Percentiles rank a stretch among this genome's conserved stretches.
Conservation (phyloP, 2,113 vertebrate species). For the Silurus asotus region DNA sequence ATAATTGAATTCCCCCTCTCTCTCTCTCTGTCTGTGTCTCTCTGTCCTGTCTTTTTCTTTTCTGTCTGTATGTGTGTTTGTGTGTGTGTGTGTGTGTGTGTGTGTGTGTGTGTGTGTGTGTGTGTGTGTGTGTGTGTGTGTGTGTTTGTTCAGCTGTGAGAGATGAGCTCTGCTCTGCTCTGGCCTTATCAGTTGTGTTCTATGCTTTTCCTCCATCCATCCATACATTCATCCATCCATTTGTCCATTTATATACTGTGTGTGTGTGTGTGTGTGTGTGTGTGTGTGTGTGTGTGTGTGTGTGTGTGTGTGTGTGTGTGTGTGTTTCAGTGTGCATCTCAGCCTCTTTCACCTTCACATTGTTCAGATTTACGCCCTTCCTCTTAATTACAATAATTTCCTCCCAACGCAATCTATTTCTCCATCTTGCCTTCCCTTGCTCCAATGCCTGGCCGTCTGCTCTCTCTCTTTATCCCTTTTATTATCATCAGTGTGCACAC, state of each 20-base stretch:
- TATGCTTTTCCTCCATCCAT: background rate
- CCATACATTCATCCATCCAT: background rate
- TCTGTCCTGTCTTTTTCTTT: no score
- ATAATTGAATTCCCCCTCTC: constrained; percentile 1
- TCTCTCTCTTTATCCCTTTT: constrained; percentile 9
- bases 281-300: constrained; percentile 5
- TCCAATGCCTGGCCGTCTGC: background rate
- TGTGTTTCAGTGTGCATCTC: background rate
- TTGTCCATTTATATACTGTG: background rate
- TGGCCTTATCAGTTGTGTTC: background rate
- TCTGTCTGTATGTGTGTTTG: background rate
- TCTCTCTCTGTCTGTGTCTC: background rate
- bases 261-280: background rate
- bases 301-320: background rate
- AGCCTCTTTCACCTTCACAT: constrained; percentile 8
- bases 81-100: constrained; percentile 14
- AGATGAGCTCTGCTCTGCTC: background rate
- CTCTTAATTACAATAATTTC: constrained; percentile 49
- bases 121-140: constrained; percentile 19
- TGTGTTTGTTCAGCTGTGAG: background rate
- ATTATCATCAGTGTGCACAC: constrained; percentile 37
- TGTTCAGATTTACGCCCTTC: constrained; percentile 24
- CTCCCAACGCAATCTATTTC: constrained; percentile 12
- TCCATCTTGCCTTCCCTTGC: background rate
- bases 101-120: constrained; percentile 8